Evolutionary conservation across 2,797 vertebrate species (phyloP).

Genomic region (Cetoscarus ocellatus): DNA sequence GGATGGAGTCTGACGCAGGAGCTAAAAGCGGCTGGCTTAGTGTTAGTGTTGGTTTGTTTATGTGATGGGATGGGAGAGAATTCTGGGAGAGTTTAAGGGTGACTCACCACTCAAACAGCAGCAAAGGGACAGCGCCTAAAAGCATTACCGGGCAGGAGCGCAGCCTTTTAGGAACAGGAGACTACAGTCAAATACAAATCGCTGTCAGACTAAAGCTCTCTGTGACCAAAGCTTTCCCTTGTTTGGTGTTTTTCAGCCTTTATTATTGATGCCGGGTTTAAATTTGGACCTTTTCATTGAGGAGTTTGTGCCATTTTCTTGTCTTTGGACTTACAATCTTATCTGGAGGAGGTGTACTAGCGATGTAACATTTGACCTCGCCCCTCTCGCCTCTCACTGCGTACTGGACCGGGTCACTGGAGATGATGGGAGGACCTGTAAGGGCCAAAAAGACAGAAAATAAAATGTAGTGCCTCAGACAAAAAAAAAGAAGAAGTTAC

Average conservation of each 20-base stretch:
- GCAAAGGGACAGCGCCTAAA: constrained; percentile 55
- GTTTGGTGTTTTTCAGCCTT: background rate
- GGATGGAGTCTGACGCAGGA: constrained; percentile 64
- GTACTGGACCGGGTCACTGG: constrained; percentile 92
- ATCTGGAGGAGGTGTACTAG: constrained; percentile 93
- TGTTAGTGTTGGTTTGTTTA: constrained; percentile 67
- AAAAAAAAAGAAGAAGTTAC: background rate
- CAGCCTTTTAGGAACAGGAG: constrained; percentile 37
- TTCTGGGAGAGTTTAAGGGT: constrained; percentile 65
- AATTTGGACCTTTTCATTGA: constrained; percentile 3
- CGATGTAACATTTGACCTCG: constrained; percentile 95
- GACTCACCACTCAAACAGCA: constrained; percentile 56
- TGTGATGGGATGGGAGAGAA: constrained; percentile 58
- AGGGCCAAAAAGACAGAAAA: constrained; percentile 12
- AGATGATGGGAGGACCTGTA: constrained; percentile 94
- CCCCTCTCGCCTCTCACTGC: constrained; percentile 91
- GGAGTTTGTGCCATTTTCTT: background rate
- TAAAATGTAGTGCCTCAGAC: background rate
- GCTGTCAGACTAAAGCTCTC: constrained; percentile 32
- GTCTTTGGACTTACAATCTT: constrained; percentile 93
- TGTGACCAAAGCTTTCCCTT: constrained; percentile 46
- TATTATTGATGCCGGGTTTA: constrained; percentile 43
- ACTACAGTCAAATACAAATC: constrained; percentile 42
- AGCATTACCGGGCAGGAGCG: constrained; percentile 35
- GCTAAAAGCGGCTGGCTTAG: constrained; percentile 70